Evolutionary conservation across 2,113 vertebrate genomes (phyloP).

Genomic region (Strigops habroptila): DNA sequence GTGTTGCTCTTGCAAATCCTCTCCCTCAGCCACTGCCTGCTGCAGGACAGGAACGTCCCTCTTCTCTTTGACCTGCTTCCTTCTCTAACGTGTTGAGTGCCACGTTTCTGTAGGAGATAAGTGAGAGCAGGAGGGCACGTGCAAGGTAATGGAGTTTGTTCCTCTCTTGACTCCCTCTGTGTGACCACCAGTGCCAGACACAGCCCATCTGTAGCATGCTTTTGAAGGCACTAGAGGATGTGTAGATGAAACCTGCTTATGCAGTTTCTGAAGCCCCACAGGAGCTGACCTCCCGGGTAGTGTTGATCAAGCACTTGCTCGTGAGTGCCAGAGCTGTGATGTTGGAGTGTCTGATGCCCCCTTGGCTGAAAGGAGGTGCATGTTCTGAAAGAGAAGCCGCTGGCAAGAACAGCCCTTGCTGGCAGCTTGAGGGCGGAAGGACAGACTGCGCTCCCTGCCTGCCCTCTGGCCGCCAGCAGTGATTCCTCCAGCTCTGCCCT

Average conservation of each 20-base stretch:
- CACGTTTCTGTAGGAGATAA: neutral
- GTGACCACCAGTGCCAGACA: neutral
- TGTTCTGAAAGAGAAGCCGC: neutral
- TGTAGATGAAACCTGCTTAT: neutral
- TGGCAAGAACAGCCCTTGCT: neutral
- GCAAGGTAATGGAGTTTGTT: neutral
- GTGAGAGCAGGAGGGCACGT: neutral
- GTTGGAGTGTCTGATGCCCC: neutral
- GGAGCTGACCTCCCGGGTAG: neutral
- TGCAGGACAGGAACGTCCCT: neutral
- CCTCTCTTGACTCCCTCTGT: neutral
- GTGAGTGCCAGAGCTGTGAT: neutral
- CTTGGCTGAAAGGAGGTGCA: neutral
- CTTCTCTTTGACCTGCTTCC: neutral
- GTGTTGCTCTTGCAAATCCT: neutral
- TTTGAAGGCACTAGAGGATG: fast-evolving
- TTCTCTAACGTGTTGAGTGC: neutral
- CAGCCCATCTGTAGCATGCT: neutral
- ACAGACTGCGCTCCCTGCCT: neutral
- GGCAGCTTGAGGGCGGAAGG: neutral
- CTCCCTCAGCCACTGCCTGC: neutral
- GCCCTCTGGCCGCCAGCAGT: neutral
- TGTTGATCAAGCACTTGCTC: neutral
- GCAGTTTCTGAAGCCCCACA: neutral
- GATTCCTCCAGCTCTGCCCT: neutral